Base-by-base conservation (phyloP, 2,888 invertebrate genomes). In the Uloborus plumipes region DNA sequence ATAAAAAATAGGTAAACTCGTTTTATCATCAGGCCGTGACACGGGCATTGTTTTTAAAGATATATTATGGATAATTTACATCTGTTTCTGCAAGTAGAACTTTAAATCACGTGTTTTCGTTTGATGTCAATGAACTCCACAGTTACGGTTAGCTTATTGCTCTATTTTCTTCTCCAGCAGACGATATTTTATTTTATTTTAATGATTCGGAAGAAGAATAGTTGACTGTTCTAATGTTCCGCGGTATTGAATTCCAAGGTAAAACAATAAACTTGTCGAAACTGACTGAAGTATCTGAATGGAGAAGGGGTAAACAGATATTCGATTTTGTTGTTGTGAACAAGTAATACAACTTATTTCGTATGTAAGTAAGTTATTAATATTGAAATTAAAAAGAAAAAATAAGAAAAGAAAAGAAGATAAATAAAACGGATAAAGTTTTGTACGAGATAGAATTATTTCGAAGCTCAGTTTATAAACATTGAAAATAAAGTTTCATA, bases 81-180 rank as follows among this genome's bases (percentile, higher is more conserved):
- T 70, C 80, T n/a, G 55, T 74, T 81, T 70, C 58, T 26, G 58
- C 66, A 50, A n/a, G 58, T 65, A 70, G 58, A 64, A 26, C 64
- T 31, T 51, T 51, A 31, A 64, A 47, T 61, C 72, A 64, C 66
- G 51, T 50, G 59, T 49, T 66, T 39, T 78, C 13, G 64, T 72
- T 71, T 2, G 70, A 70, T 47, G 80, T 81, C 80, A 51, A 50
- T 70, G 80, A 81, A 81, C 80, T 58, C 80, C 69, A 16, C 49
- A 55, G 65, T 70, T 74, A 74, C 58, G 67, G 58, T 70, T 70
- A 58, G 61, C 70, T 69, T 79, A 78, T 70, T 72, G 73, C 64
- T 78, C 78, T 49, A 58, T 67, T 74, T 71, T 69, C 26, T 70
- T 74, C 74, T 55, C 55, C 22, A 13, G 39, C n/a, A n/a, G 15